Conservation (phyloP, 2,888 invertebrate species). For the Aphodius sticticus region DNA sequence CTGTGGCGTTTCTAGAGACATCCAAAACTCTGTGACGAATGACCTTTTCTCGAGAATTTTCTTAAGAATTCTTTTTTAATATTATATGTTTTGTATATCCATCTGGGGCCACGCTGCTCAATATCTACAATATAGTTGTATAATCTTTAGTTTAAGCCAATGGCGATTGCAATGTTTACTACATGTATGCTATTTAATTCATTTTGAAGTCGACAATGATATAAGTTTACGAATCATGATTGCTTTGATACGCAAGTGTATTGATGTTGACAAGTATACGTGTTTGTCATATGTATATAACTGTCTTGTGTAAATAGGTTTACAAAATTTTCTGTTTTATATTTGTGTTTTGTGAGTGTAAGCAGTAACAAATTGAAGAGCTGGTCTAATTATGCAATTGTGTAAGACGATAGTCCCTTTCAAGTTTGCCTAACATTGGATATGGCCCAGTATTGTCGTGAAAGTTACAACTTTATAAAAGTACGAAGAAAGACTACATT, state of each 20-base stretch:
- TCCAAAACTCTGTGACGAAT: too few species aligned
- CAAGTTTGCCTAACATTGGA: neutral
- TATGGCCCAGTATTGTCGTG: neutral
- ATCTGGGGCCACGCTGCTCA: too few species aligned
- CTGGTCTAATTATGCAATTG: neutral
- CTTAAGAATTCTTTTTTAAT: too few species aligned
- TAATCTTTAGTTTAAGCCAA: too few species aligned
- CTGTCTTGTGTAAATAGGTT: neutral
- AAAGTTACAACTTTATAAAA: neutral
- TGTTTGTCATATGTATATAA: neutral
- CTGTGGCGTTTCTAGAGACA: too few species aligned
- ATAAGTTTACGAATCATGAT: neutral
- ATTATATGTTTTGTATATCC: too few species aligned
- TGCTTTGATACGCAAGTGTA: neutral
- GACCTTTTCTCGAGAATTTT: too few species aligned
- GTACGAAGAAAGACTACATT: neutral
- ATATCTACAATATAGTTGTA: too few species aligned
- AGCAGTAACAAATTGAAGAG: neutral
- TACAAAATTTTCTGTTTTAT: neutral
- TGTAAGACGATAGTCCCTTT: neutral
- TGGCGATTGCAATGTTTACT: too few species aligned
- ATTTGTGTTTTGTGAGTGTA: neutral
- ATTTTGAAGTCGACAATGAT: neutral
- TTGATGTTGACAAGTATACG: neutral
- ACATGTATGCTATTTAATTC: too few species aligned